phyloP scores from a whole-genome alignment of 2,888 invertebrate species.

The Belgica antarctica region DNA sequence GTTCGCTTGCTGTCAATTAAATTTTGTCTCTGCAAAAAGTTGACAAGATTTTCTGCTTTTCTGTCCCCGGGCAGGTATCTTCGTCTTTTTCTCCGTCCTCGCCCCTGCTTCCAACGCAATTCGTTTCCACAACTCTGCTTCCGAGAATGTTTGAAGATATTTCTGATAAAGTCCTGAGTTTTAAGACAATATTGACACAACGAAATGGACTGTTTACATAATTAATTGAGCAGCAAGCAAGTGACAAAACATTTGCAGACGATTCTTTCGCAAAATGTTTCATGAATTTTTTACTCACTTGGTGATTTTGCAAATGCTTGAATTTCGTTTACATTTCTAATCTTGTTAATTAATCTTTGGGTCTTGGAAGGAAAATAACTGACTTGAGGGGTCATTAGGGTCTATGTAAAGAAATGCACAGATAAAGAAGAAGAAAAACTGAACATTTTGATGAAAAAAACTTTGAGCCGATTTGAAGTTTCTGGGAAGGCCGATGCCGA shows the following conservation, averaged over 20 bases:
- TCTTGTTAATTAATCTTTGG: slow-evolving; percentile 10
- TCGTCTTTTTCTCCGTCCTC: neutral
- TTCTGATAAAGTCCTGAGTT: neutral
- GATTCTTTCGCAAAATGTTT: neutral
- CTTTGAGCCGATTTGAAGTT: no score
- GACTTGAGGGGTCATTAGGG: no score
- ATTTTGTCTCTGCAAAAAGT: slow-evolving; percentile 9
- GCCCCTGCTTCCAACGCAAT: neutral
- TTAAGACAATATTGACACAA: slow-evolving; percentile 27
- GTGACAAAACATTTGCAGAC: slow-evolving; percentile 14
- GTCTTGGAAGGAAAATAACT: neutral
- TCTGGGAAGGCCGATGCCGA: no score
- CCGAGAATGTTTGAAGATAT: slow-evolving; percentile 5
- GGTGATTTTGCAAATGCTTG: neutral
- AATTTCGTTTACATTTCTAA: neutral
- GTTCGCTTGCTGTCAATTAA: slow-evolving; percentile 13
- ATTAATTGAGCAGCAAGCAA: slow-evolving; percentile 24
- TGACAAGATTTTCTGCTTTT: neutral
- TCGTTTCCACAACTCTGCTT: neutral
- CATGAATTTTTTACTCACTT: neutral
- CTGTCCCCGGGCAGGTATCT: slow-evolving; percentile 5
- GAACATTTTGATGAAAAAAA: no score
- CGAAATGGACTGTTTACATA: slow-evolving; percentile 32
- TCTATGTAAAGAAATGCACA: no score
- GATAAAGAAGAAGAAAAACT: no score